Evolutionary conservation across 2,888 invertebrate species (phyloP).

Genomic region (Drosophila mimetica): DNA sequence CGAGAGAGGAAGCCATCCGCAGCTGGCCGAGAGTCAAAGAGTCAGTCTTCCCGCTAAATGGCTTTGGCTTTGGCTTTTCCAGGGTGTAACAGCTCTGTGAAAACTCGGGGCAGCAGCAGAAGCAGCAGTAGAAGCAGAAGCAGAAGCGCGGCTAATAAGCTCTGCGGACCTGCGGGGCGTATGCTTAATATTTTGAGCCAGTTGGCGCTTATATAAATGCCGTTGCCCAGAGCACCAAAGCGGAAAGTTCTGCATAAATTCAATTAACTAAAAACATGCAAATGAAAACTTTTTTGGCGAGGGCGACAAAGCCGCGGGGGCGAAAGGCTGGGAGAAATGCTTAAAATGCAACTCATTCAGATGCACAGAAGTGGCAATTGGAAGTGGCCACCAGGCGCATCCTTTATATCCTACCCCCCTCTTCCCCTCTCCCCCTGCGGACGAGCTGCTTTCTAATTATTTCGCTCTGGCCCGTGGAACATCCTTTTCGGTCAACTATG

Average conservation of each 20-base stretch:
- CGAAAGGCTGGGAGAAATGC: conserved; percentile 29
- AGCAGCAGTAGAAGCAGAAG: too few relatives aligned
- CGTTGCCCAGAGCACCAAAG: conserved; percentile 56
- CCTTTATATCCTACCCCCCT: neutral
- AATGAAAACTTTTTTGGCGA: conserved; percentile 66
- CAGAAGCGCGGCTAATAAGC: conserved; percentile 57
- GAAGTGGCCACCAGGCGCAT: conserved; percentile 24
- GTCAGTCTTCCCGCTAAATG: conserved; percentile 42
- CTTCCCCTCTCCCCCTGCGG: too few relatives aligned
- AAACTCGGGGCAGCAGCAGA: conserved; percentile 13
- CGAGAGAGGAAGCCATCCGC: conserved; percentile 36
- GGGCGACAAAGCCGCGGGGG: conserved; percentile 54
- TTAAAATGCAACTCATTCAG: conserved; percentile 51
- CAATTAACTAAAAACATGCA: conserved; percentile 78
- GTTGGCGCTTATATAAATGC: conserved; percentile 65
- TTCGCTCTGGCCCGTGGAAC: conserved; percentile 46
- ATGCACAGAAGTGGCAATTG: conserved; percentile 48
- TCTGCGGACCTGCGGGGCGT: conserved; percentile 40
- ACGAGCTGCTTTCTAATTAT: conserved; percentile 77
- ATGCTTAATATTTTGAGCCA: conserved; percentile 66
- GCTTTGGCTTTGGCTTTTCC: conserved; percentile 23
- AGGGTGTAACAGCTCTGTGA: conserved; percentile 16
- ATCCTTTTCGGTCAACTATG: conserved; percentile 61
- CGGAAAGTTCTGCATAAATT: conserved; percentile 74
- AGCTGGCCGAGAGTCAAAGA: conserved; percentile 55